phyloP scores from a whole-genome alignment of 2,888 invertebrate species.

The Pheosia gnoma region DNA sequence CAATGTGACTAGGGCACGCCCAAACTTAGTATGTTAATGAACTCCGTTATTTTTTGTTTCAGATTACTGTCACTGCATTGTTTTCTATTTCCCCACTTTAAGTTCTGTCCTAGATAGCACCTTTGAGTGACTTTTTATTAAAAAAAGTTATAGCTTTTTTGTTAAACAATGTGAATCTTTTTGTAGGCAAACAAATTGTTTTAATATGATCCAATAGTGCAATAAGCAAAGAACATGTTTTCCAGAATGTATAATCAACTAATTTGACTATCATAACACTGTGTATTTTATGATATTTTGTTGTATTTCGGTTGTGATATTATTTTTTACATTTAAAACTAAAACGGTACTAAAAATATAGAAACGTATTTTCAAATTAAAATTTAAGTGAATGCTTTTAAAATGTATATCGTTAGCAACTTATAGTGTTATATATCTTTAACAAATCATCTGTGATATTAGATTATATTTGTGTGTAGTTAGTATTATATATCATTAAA shows the following conservation, averaged over 20 bases:
- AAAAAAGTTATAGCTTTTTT: slow-evolving; percentile 4
- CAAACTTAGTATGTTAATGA: too few species aligned
- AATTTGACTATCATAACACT: slow-evolving; percentile 12
- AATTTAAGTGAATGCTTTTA: slow-evolving; percentile 26
- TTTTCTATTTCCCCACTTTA: slow-evolving; percentile 93
- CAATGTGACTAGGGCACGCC: too few species aligned
- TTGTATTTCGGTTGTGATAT: slow-evolving; percentile 54
- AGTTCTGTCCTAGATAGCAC: slow-evolving; percentile 89
- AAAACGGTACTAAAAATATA: neutral
- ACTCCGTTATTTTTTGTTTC: slow-evolving; percentile 67
- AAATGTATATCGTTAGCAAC: slow-evolving; percentile 28
- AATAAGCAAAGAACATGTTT: neutral
- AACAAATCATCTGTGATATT: slow-evolving; percentile 72
- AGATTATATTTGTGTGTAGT: slow-evolving; percentile 54
- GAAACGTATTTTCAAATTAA: neutral
- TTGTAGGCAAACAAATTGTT: neutral
- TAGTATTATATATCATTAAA: slow-evolving; percentile 44
- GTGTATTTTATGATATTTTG: slow-evolving; percentile 19
- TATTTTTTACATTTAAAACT: slow-evolving; percentile 31
- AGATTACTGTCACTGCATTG: slow-evolving; percentile 96
- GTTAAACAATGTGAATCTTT: neutral
- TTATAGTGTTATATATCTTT: slow-evolving; percentile 43
- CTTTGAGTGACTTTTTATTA: slow-evolving; percentile 2
- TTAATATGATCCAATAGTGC: neutral
- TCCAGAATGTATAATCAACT: neutral